Evolutionary conservation across 1,140 invertebrate species (phyloP).

Genomic region (Drosophila ohnishii): DNA sequence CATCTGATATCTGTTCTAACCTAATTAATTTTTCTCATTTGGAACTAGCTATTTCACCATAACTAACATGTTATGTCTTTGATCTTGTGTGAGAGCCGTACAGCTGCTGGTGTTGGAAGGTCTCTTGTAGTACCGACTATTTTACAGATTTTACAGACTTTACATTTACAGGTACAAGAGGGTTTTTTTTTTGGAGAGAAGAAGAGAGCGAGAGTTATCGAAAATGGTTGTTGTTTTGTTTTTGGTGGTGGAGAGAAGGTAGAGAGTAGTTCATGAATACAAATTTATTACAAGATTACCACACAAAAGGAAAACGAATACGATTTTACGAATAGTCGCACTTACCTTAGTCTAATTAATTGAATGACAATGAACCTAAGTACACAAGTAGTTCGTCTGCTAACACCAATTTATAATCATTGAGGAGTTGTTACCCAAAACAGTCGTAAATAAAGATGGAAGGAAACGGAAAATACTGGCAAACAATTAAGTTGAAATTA

Average conservation of each 20-base stretch:
- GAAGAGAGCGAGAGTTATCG: slow-evolving; percentile 35
- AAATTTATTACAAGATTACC: slow-evolving; percentile 70
- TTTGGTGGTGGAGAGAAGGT: slow-evolving; percentile 15
- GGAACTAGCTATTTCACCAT: background rate
- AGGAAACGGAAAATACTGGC: slow-evolving; percentile 13
- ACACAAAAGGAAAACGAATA: slow-evolving; percentile 50
- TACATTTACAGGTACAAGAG: slow-evolving; percentile 18
- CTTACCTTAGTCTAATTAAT: slow-evolving; percentile 70
- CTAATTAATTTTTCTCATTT: slow-evolving; percentile 1
- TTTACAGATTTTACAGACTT: slow-evolving; percentile 8
- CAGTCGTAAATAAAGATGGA: slow-evolving; percentile 15
- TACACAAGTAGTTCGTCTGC: slow-evolving; percentile 37
- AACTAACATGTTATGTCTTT: background rate
- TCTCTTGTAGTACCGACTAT: slow-evolving; percentile 12
- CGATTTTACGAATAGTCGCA: slow-evolving; percentile 53
- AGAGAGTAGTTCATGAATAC: slow-evolving; percentile 53
- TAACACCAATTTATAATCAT: slow-evolving; percentile 52
- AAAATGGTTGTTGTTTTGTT: slow-evolving; percentile 45
- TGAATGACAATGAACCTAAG: slow-evolving; percentile 55
- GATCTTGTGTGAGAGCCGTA: slow-evolving; percentile 29
- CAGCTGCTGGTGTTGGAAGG: background rate
- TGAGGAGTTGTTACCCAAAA: slow-evolving; percentile 48
- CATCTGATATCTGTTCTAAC: background rate
- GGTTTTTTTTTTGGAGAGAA: slow-evolving; percentile 4
- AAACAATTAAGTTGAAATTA: slow-evolving; percentile 5